Conservation (phyloP, 2,113 vertebrate genomes). For the Ia io region DNA sequence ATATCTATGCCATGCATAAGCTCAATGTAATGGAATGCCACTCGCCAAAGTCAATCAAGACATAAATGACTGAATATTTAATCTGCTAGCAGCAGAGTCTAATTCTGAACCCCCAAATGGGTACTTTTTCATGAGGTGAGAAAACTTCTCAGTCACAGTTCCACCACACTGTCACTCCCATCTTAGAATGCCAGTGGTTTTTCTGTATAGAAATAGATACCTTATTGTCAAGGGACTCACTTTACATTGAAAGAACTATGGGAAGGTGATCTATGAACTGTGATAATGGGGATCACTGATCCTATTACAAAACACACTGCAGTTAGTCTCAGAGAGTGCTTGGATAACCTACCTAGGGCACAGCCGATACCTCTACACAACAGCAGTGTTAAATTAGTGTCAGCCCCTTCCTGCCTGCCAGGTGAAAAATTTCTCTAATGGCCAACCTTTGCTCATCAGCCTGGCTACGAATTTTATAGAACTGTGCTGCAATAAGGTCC, state of each 20-base stretch:
- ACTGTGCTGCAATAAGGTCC: not conserved
- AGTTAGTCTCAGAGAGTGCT: not conserved
- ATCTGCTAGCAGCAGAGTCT: not conserved
- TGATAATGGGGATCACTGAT: not conserved
- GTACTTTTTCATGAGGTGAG: not conserved
- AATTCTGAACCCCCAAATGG: not conserved
- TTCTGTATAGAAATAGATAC: not conserved
- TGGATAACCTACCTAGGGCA: not conserved
- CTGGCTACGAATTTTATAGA: not conserved
- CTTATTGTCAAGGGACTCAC: not conserved
- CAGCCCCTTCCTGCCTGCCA: not conserved
- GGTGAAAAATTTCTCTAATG: not conserved
- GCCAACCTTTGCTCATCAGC: not conserved
- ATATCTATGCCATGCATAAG: not conserved
- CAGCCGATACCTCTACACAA: not conserved
- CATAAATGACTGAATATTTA: not conserved
- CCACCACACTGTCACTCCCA: not conserved
- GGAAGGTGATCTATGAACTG: not conserved
- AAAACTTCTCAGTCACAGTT: not conserved
- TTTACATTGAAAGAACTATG: not conserved
- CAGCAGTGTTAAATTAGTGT: not conserved
- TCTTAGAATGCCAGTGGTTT: not conserved
- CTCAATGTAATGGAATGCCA: not conserved
- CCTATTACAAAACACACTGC: not conserved
- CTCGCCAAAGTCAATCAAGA: not conserved